Evolutionary conservation across 2,888 invertebrate species (phyloP).

Genomic region (Meloe dianella): DNA sequence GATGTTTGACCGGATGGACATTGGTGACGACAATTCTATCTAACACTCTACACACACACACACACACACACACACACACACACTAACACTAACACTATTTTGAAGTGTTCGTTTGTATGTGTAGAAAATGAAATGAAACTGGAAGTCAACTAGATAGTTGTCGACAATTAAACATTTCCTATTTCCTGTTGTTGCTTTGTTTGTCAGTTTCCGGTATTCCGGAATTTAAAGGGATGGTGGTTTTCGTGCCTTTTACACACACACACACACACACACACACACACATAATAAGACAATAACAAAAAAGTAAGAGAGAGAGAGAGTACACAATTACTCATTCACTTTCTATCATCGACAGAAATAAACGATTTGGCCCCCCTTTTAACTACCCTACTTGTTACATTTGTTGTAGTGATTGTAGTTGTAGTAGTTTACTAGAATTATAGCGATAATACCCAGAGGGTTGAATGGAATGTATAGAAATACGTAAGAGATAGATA

Average conservation of each 20-base stretch:
- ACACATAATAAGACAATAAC: background rate
- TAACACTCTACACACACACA: background rate
- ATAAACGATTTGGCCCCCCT: too few relatives aligned
- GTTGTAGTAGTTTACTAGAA: too few relatives aligned
- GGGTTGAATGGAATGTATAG: background rate
- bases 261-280: background rate
- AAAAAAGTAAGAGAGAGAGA: background rate
- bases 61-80: background rate
- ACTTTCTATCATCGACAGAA: too few relatives aligned
- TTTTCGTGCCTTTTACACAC: background rate
- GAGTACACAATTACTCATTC: too few relatives aligned
- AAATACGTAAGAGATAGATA: background rate
- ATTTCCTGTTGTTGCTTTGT: constrained; percentile 9
- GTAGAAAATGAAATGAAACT: constrained; percentile 1
- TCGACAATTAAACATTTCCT: constrained; percentile 12
- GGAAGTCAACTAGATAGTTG: constrained; percentile 8
- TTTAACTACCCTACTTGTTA: too few relatives aligned
- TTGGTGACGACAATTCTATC: background rate
- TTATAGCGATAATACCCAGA: background rate
- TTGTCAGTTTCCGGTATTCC: background rate
- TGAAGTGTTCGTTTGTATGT: background rate
- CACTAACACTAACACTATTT: background rate
- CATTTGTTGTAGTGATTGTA: too few relatives aligned
- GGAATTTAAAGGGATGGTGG: background rate
- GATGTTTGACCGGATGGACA: background rate